phyloP scores from a whole-genome alignment of 2,797 vertebrate species.

The Graptemys geographica region DNA sequence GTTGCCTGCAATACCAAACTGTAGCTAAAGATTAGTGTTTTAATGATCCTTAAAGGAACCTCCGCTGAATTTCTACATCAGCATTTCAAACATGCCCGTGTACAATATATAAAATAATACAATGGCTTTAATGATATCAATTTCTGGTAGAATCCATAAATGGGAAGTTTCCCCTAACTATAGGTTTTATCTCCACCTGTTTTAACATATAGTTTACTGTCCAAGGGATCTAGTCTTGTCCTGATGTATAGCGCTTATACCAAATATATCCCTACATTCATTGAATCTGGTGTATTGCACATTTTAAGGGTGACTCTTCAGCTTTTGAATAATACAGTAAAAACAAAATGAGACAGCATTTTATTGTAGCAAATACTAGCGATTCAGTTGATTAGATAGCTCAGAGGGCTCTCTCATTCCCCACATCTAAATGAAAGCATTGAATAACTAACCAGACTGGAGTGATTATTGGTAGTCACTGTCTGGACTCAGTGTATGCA shows the following conservation, averaged over 20 bases:
- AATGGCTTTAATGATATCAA: neutral
- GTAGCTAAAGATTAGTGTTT: neutral
- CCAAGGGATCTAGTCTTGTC: neutral
- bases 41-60: neutral
- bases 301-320: neutral
- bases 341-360: neutral
- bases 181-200: neutral
- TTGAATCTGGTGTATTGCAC: neutral
- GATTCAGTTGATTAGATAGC: neutral
- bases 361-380: neutral
- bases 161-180: neutral
- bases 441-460: neutral
- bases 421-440: neutral
- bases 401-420: neutral
- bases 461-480: neutral
- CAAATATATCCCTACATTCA: neutral
- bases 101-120: neutral
- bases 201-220: neutral
- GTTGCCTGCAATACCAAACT: neutral
- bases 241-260: neutral
- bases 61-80: neutral
- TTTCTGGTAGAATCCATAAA: neutral
- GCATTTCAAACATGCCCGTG: neutral
- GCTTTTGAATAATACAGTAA: neutral
- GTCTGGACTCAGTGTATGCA: neutral